These are phyloP conservation scores for Lutjanus campechanus DNA, from an alignment of 2,797 vertebrate species.

Conservation along the genomic window DNA sequence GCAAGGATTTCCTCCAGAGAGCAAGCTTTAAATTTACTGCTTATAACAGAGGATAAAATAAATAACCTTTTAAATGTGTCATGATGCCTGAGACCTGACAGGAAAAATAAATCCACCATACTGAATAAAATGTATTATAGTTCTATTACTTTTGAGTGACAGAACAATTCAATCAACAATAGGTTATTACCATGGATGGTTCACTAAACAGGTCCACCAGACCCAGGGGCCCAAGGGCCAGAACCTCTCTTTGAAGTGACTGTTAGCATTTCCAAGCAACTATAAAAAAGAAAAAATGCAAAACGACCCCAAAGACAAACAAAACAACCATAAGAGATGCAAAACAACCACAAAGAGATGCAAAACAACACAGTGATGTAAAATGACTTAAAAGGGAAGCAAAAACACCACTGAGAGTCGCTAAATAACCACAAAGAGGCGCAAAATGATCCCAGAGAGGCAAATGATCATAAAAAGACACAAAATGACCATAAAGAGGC, in stretches of 20 bases:
- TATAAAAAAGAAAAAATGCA: not conserved
- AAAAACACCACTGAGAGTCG: not conserved
- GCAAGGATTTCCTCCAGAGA: conserved; percentile 35
- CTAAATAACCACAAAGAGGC: not conserved
- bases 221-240: not conserved
- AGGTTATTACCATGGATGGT: conserved; percentile 7
- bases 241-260: not conserved
- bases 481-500: not conserved
- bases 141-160: not conserved
- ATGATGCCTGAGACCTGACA: not conserved
- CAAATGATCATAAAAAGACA: not conserved
- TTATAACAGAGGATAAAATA: conserved; percentile 7
- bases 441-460: not conserved
- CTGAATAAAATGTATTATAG: not conserved
- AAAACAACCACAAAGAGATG: not conserved
- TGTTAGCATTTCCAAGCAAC: not conserved
- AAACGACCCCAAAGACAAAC: not conserved
- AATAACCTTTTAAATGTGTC: conserved; percentile 3
- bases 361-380: not conserved
- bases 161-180: not conserved
- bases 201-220: not conserved
- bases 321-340: not conserved
- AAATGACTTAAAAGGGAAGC: not conserved
- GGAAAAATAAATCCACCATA: not conserved
- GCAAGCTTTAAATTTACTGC: conserved; percentile 14